Evolutionary conservation across 2,888 invertebrate species (phyloP).

Genomic region (Catocala sponsa): DNA sequence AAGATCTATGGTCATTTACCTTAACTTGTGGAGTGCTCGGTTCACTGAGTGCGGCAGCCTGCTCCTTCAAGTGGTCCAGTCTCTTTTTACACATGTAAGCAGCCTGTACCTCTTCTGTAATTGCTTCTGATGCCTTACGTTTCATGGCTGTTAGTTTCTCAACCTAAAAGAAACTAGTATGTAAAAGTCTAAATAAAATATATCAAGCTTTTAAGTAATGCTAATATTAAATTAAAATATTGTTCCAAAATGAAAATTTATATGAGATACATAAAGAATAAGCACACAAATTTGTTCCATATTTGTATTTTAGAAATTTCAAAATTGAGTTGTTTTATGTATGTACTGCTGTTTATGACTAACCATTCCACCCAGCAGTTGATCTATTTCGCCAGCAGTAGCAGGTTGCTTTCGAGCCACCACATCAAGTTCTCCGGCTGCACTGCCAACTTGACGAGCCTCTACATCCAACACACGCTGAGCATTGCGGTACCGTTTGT

Average conservation of each 20-base stretch:
- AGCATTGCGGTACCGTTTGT: constrained; percentile 98
- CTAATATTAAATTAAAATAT: too few relatives aligned
- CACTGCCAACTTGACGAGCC: constrained; percentile 95
- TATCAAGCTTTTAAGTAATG: background rate
- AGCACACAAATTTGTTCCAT: too few relatives aligned
- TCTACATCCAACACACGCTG: constrained; percentile 98
- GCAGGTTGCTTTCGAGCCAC: constrained; percentile 87
- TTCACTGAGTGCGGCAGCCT: constrained; percentile 79
- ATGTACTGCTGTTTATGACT: constrained; percentile 12
- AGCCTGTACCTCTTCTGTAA: constrained; percentile 96
- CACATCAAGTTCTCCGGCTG: constrained; percentile 93
- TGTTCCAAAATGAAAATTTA: too few relatives aligned
- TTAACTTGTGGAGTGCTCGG: constrained; percentile 69
- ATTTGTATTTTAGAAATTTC: too few relatives aligned
- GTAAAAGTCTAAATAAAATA: background rate
- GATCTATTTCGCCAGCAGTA: constrained; percentile 91
- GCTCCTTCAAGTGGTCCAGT: constrained; percentile 96
- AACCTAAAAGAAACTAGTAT: constrained; percentile 75
- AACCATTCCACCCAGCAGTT: constrained; percentile 94
- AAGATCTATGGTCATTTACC: constrained; percentile 41
- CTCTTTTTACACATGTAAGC: constrained; percentile 97
- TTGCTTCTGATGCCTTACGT: constrained; percentile 97
- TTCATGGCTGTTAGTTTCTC: constrained; percentile 96
- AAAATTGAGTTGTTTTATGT: too few relatives aligned
- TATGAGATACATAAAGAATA: too few relatives aligned